These are phyloP conservation scores for Ptilorrhoa leucosticta DNA, from an alignment of 2,113 vertebrate genomes.

Conservation along the genomic window DNA sequence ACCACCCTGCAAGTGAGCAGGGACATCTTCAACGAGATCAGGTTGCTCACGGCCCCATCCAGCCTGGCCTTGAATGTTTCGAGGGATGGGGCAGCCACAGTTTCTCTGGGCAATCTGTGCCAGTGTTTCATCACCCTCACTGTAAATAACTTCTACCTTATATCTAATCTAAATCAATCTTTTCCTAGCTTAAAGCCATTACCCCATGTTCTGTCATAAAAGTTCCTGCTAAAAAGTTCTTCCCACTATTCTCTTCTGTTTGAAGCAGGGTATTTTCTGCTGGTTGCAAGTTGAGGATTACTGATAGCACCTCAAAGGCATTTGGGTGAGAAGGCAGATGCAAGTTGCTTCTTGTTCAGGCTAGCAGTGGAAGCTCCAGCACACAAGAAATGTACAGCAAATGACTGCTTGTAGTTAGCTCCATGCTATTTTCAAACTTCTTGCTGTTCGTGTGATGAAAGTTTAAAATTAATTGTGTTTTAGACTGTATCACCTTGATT, in stretches of 20 bases:
- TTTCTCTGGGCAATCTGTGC: background rate
- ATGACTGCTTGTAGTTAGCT: background rate
- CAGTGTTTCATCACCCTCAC: background rate
- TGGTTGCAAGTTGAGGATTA: background rate
- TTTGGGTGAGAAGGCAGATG: conserved; percentile 38
- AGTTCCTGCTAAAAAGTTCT: background rate
- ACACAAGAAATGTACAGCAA: background rate
- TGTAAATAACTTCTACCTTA: background rate
- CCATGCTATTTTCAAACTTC: background rate
- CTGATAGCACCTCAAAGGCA: conserved; percentile 26
- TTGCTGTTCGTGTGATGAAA: background rate
- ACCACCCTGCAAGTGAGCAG: background rate
- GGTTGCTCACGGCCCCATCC: background rate
- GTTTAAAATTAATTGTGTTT: background rate
- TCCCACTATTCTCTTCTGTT: background rate
- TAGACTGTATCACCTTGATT: background rate
- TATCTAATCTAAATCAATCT: background rate
- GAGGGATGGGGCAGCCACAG: background rate
- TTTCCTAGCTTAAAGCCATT: background rate
- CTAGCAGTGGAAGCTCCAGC: background rate
- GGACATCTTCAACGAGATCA: background rate
- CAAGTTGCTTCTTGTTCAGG: conserved; percentile 44
- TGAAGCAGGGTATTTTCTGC: background rate
- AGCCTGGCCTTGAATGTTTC: background rate
- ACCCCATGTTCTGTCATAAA: background rate